Percentiles rank a stretch among this genome's conserved stretches.
These are phyloP conservation scores for Silurus lanzhouensis DNA, from an alignment of 2,797 vertebrate species.

Conservation along the genomic window DNA sequence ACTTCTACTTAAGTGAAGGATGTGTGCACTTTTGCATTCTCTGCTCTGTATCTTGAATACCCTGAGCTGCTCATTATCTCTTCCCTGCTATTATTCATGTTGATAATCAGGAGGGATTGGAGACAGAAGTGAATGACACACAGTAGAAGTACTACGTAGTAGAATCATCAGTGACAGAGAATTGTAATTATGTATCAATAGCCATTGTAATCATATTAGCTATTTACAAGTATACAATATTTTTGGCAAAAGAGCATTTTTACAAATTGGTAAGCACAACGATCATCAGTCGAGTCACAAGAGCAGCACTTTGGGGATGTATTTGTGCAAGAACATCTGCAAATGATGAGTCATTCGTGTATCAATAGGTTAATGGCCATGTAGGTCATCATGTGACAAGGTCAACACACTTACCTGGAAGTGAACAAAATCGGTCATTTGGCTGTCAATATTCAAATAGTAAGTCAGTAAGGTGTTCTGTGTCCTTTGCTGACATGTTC, in stretches of 20 bases:
- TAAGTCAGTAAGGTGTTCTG: not conserved
- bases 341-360: not conserved
- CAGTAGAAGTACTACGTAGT: not conserved
- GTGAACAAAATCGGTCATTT: not conserved
- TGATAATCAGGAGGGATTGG: not conserved
- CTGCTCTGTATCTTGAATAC: constrained; percentile 17
- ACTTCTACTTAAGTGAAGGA: too few species aligned
- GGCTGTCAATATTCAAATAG: too few species aligned
- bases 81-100: not conserved
- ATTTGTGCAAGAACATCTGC: not conserved
- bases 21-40: too few species aligned
- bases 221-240: not conserved
- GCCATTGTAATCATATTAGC: not conserved
- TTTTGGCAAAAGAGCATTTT: not conserved
- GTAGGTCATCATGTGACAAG: not conserved
- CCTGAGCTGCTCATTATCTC: constrained; percentile 20
- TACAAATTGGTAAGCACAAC: not conserved
- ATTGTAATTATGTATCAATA: too few species aligned
- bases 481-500: not conserved
- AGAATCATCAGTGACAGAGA: not conserved
- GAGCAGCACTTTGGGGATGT: not conserved
- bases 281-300: not conserved
- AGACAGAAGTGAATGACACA: not conserved
- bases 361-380: not conserved
- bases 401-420: not conserved